A percentile compares a stretch with the other conserved stretches of the same genome.
phyloP scores from a whole-genome alignment of 2,888 invertebrate species.

The Pachydiplax longipennis region DNA sequence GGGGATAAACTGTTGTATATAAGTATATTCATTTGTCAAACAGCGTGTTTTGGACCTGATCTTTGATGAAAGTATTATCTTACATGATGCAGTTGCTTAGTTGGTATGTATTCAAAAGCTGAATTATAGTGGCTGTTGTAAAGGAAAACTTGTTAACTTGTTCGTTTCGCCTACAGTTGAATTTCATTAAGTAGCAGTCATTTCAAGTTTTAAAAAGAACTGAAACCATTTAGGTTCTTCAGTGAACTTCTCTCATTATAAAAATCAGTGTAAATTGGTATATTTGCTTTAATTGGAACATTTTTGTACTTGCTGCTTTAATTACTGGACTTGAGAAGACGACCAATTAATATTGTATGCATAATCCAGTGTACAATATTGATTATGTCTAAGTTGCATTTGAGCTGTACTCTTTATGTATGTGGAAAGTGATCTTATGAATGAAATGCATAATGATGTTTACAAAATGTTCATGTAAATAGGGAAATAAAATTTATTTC shows the following conservation, averaged over 20 bases:
- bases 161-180: conserved; percentile 27
- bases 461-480: conserved; percentile 40
- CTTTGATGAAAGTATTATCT: conserved; percentile 30
- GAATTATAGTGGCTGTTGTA: conserved; percentile 39
- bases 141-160: conserved; percentile 34
- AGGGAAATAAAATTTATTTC: conserved; percentile 31
- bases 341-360: conserved; percentile 30
- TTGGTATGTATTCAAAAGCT: conserved; percentile 36
- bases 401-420: conserved; percentile 35
- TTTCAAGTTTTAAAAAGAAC: neutral
- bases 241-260: neutral
- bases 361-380: conserved; percentile 32
- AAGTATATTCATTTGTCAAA: conserved; percentile 11
- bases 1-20: conserved; percentile 33
- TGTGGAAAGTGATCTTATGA: conserved; percentile 13
- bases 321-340: conserved; percentile 11
- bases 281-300: conserved; percentile 23
- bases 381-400: conserved; percentile 5
- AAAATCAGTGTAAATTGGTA: neutral
- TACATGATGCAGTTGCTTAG: conserved; percentile 39
- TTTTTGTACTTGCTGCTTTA: conserved; percentile 41
- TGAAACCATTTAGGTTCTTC: neutral
- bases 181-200: neutral
- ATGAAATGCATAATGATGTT: neutral
- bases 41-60: conserved; percentile 19